Base-by-base conservation (phyloP, 2,113 vertebrate species). In the Bufo gargarizans region DNA sequence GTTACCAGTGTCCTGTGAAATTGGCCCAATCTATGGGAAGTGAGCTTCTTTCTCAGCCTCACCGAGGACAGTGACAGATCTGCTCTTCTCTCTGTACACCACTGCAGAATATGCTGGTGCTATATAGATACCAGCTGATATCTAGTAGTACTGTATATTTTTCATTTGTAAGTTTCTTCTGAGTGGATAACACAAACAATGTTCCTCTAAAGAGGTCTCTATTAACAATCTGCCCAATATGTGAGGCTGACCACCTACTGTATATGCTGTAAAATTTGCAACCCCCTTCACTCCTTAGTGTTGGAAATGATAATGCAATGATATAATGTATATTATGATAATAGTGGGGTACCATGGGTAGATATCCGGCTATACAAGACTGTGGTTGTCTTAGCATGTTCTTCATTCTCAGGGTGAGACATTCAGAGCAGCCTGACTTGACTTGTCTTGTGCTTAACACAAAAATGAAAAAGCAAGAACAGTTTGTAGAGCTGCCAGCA, bases 151-250 rank as follows among this genome's bases (percentile, higher is more conserved):
- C 3, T 33, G 33, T 33, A 33, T 33, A 33, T 4, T 22, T 79
- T 79, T 77, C 3, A 16, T 79, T 59, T 59, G 19, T 16, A 16
- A 43, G n/a, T 80, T 22, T 43, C 53, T 56, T 33, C 77, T 58
- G 49, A 22, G 11, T 22, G 53, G 10, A 77, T 53, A 20, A 50
- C 49, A 53, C 49, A 55, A 53, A 8, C 3, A 22, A 9, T 79
- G 12, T 58, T 13, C 22, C 17, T 85, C 19, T 56, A 7, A 19
- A 17, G 69, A 56, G 67, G 20, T 56, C 72, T 72, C 22, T 33
- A 72, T 43, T 85, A 16, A 50, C 67, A 11, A 17, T 85, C 83
- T 74, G 69, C 56, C 50, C 69, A 85, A 55, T 58, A 45, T 63
- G 50, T 84, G 65, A 14, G 13, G 50, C 49, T 55, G 49, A 33